Percentiles rank a stretch among this genome's conserved stretches.
These are phyloP conservation scores for Chymomyza fuscimana DNA, from an alignment of 2,888 invertebrate species.

Conservation along the genomic window DNA sequence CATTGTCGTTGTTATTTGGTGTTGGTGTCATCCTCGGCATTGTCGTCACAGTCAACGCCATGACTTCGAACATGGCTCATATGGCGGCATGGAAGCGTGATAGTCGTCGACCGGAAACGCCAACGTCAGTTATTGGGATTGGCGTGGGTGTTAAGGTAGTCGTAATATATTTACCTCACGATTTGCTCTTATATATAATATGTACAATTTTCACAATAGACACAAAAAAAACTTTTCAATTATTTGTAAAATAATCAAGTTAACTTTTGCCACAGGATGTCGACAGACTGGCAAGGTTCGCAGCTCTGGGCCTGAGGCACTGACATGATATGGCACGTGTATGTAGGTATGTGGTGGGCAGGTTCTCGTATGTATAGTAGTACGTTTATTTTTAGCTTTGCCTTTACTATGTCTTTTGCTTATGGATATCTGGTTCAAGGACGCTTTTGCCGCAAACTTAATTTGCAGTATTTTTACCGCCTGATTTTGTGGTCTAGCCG, in stretches of 20 bases:
- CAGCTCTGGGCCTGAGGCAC: slow-evolving; percentile 13
- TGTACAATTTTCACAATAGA: slow-evolving; percentile 54
- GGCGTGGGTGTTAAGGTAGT: background rate
- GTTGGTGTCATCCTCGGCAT: slow-evolving; percentile 32
- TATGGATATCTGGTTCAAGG: slow-evolving; percentile 66
- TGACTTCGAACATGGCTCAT: slow-evolving; percentile 45
- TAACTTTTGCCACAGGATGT: slow-evolving; percentile 60
- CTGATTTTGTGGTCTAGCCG: slow-evolving; percentile 23
- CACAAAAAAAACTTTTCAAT: slow-evolving; percentile 62
- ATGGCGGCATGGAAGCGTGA: slow-evolving; percentile 35
- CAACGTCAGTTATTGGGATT: slow-evolving; percentile 24
- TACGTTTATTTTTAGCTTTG: background rate
- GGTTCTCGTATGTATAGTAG: background rate
- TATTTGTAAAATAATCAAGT: slow-evolving; percentile 74
- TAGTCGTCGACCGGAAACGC: slow-evolving; percentile 44
- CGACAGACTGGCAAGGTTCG: background rate
- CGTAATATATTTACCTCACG: slow-evolving; percentile 27
- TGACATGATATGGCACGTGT: slow-evolving; percentile 7
- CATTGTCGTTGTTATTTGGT: slow-evolving; percentile 23
- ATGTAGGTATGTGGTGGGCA: background rate
- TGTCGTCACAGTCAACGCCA: slow-evolving; percentile 62
- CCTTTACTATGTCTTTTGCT: slow-evolving; percentile 37
- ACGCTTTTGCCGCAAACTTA: slow-evolving; percentile 65
- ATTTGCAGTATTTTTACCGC: slow-evolving; percentile 42
- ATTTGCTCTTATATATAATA: slow-evolving; percentile 50